Base-by-base conservation (phyloP, 2,888 invertebrate genomes). In the Syrphus vitripennis region DNA sequence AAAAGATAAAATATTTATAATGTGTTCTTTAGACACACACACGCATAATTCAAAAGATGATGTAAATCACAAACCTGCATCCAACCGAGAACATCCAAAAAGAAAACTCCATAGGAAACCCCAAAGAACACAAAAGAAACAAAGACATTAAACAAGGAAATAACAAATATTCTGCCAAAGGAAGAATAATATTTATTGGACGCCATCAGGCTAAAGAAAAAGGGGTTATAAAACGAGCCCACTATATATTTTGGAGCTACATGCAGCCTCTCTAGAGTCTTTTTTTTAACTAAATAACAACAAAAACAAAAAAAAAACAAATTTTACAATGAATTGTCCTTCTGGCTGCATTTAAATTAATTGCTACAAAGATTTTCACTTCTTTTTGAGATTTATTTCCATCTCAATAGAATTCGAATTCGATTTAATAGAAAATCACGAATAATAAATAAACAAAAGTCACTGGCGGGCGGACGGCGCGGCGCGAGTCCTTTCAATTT, bases 381-480 rank as follows among this genome's bases (percentile, higher is more conserved):
- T 82, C 31, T 48, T 26, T 21, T 26, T 61, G 57, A 72, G 78
- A 86, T 86, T 86, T 86, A 86, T 86, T 78, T 78, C 74, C 86
- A 70, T 78, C 82, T 78, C 86, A 86, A 86, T 82, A 19, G 82
- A 72, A 82, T 72, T 82, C 77, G 86, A 86, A 82, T 82, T 81
- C 86, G 86, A 86, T 86, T 86, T 82, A 82, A 86, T 78, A 82
- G 70, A 65, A 77, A 77, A 82, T 86, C 86, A 69, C 69, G 77
- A 70, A 82, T 65, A 81, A 86, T 86, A 86, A 82, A 86, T 86
- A 86, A 86, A 86, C 86, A 70, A 31, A 67, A 55, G 53, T 24
- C 65, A 63, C 19, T 42, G 31, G 48, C n/a, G n/a, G n/a, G n/a
- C n/a, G n/a, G n/a, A n/a, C n/a, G n/a, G n/a, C n/a, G n/a, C n/a